These are phyloP conservation scores for Salmo trutta DNA, from an alignment of 2,797 vertebrate genomes.

Conservation along the genomic window DNA sequence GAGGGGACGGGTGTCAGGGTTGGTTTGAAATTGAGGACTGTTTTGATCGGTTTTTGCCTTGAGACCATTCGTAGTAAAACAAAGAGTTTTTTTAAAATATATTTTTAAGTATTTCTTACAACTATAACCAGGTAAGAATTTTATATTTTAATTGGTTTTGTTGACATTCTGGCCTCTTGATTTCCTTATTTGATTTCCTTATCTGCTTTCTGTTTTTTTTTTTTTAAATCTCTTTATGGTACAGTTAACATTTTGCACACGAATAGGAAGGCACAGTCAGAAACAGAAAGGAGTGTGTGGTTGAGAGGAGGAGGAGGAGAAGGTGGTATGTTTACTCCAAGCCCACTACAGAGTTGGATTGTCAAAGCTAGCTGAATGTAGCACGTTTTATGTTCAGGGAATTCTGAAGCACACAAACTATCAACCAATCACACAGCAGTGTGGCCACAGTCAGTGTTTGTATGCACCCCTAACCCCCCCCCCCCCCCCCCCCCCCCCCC, in stretches of 20 bases:
- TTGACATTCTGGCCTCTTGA: background rate
- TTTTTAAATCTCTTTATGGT: conserved; percentile 34
- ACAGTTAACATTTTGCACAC: conserved; percentile 34
- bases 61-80: conserved; percentile 29
- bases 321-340: conserved; percentile 8
- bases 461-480: conserved; percentile 13
- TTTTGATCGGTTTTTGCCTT: conserved; percentile 47
- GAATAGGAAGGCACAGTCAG: conserved; percentile 4
- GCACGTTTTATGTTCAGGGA: conserved; percentile 40
- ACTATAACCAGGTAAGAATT: conserved; percentile 17
- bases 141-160: background rate
- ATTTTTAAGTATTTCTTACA: conserved; percentile 33
- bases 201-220: too few relatives aligned
- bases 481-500: conserved; percentile 12
- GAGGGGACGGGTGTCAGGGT: conserved; percentile 23
- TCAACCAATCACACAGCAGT: background rate
- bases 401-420: conserved; percentile 47
- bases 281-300: conserved; percentile 13
- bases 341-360: conserved; percentile 36
- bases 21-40: conserved; percentile 43
- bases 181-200: conserved; percentile 21
- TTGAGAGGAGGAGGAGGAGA: conserved; percentile 20
- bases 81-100: conserved; percentile 13
- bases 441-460: conserved; percentile 26
- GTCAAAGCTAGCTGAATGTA: conserved; percentile 44